Conservation (phyloP, 2,797 vertebrate species). For the Premnoplex brunnescens region DNA sequence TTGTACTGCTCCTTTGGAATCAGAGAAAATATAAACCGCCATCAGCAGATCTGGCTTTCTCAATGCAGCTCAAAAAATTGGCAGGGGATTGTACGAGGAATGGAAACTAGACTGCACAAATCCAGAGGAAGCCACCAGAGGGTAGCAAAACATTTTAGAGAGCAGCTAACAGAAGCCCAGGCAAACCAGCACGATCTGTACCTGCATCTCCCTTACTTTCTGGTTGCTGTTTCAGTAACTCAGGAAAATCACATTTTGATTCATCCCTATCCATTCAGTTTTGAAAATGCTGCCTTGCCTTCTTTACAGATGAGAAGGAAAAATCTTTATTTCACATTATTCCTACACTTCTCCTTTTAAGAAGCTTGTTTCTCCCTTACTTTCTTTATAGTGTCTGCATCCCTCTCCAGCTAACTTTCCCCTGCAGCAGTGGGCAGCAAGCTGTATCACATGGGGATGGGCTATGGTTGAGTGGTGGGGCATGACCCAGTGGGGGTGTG, state of each 20-base stretch:
- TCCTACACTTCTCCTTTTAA: not conserved
- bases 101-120: not conserved
- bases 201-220: not conserved
- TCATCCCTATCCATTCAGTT: not conserved
- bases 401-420: not conserved
- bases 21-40: not conserved
- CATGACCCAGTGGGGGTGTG: not conserved
- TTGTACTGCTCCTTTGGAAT: not conserved
- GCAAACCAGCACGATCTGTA: rapidly evolving
- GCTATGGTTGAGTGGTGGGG: rapidly evolving
- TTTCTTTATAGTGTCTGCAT: not conserved
- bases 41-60: not conserved
- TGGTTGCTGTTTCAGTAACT: not conserved
- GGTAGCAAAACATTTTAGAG: slow-evolving; percentile 73
- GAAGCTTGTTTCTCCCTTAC: not conserved
- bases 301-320: not conserved
- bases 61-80: not conserved
- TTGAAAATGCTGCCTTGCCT: not conserved
- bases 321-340: not conserved
- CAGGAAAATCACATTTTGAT: not conserved
- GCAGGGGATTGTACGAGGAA: not conserved
- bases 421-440: not conserved
- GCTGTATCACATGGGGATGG: rapidly evolving
- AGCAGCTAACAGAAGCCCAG: not conserved
- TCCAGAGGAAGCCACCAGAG: slow-evolving; percentile 66